These are phyloP conservation scores for Tor tambroides DNA, from an alignment of 2,113 vertebrate species.

Conservation along the genomic window DNA sequence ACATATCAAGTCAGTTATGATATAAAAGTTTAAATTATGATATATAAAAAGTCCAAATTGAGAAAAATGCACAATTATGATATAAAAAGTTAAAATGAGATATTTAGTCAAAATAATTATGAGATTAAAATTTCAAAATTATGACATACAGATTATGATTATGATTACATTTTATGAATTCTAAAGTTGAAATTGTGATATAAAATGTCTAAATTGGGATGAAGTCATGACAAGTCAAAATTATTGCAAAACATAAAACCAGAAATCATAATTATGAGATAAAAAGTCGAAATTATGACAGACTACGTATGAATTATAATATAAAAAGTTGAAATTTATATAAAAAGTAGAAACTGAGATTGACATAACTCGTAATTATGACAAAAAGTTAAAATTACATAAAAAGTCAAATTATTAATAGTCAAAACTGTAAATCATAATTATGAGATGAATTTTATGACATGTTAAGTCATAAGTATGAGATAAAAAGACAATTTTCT, in stretches of 20 bases:
- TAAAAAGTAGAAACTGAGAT: neutral
- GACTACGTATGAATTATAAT: neutral
- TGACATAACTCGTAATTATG: neutral
- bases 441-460: neutral
- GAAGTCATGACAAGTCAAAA: neutral
- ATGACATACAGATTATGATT: neutral
- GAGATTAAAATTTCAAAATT: neutral
- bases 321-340: neutral
- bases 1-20: too few relatives aligned
- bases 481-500: neutral
- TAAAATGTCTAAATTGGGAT: neutral
- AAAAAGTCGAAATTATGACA: neutral
- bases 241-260: too few relatives aligned
- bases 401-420: neutral
- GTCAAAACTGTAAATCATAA: neutral
- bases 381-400: neutral
- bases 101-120: neutral
- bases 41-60: too few relatives aligned
- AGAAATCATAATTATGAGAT: neutral
- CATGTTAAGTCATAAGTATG: neutral
- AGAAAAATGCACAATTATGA: too few relatives aligned
- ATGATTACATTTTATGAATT: neutral
- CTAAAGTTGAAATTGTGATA: neutral
- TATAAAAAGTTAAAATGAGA: too few relatives aligned
- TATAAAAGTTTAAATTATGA: too few relatives aligned